These are phyloP conservation scores for Gasterosteus nipponicus DNA, from an alignment of 2,113 vertebrate species.

Conservation along the genomic window DNA sequence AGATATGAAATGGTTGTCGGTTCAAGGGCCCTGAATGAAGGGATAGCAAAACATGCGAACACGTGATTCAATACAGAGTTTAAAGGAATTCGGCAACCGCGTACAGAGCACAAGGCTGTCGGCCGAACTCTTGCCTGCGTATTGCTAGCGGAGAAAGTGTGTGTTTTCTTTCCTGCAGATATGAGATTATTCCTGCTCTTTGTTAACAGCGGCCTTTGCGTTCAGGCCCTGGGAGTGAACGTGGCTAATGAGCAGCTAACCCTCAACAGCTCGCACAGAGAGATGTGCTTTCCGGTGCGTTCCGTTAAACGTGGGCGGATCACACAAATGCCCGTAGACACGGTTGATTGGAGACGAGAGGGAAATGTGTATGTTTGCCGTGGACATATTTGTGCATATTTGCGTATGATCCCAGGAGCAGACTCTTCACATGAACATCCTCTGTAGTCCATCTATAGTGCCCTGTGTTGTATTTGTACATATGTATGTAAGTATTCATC, in stretches of 20 bases:
- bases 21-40: slow-evolving; percentile 22
- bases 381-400: background rate
- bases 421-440: background rate
- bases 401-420: slow-evolving; percentile 1
- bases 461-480: background rate
- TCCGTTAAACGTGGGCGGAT: slow-evolving; percentile 30
- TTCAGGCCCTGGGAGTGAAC: too few relatives aligned
- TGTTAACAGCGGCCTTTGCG: too few relatives aligned
- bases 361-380: background rate
- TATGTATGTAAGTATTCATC: background rate
- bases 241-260: slow-evolving; percentile 49
- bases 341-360: slow-evolving; percentile 51
- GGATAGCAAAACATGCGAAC: background rate
- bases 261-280: slow-evolving; percentile 37
- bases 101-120: slow-evolving; percentile 11
- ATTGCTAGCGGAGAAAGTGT: slow-evolving; percentile 3
- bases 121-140: background rate
- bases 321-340: slow-evolving; percentile 36
- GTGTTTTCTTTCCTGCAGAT: background rate
- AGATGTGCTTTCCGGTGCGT: slow-evolving; percentile 39
- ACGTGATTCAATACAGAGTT: slow-evolving; percentile 20
- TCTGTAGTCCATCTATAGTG: background rate
- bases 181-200: slow-evolving; percentile 12
- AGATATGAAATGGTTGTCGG: slow-evolving; percentile 6
- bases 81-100: background rate